A percentile compares a stretch with the other conserved stretches of the same genome.
These are phyloP conservation scores for Anastrepha obliqua DNA, from an alignment of 1,140 invertebrate genomes.

Conservation along the genomic window DNA sequence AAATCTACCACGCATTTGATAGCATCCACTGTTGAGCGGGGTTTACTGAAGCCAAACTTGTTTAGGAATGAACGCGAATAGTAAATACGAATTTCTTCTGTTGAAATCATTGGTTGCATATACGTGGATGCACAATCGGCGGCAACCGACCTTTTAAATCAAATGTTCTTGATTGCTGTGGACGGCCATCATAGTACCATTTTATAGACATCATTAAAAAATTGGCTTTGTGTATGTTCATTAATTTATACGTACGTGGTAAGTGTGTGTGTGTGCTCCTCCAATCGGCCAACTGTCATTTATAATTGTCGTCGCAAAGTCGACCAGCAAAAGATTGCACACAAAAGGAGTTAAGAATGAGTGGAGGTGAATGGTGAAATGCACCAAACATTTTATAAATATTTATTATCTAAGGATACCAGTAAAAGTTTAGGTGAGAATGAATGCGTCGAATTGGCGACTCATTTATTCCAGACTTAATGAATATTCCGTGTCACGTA, in stretches of 20 bases:
- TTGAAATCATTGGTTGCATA: no score
- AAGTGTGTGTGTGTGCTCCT: background rate
- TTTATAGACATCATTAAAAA: no score
- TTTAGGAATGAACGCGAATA: no score
- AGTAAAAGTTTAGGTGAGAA: background rate
- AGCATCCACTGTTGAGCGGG: no score
- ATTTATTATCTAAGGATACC: slow-evolving; percentile 18
- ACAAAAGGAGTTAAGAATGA: background rate
- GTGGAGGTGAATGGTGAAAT: background rate
- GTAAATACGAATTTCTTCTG: no score
- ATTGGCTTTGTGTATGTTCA: no score
- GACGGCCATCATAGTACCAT: no score
- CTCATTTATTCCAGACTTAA: slow-evolving; percentile 36
- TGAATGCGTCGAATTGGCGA: background rate
- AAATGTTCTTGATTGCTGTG: no score
- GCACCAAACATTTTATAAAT: background rate
- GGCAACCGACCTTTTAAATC: no score
- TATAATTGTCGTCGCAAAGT: background rate
- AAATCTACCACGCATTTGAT: no score
- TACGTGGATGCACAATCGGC: no score
- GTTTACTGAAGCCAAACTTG: no score
- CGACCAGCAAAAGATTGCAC: background rate
- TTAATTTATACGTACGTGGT: background rate
- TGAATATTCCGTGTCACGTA: slow-evolving; percentile 39
- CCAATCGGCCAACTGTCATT: background rate